Conservation (phyloP, 2,113 vertebrate genomes). For the Pseudorhombus dupliciocellatus region DNA sequence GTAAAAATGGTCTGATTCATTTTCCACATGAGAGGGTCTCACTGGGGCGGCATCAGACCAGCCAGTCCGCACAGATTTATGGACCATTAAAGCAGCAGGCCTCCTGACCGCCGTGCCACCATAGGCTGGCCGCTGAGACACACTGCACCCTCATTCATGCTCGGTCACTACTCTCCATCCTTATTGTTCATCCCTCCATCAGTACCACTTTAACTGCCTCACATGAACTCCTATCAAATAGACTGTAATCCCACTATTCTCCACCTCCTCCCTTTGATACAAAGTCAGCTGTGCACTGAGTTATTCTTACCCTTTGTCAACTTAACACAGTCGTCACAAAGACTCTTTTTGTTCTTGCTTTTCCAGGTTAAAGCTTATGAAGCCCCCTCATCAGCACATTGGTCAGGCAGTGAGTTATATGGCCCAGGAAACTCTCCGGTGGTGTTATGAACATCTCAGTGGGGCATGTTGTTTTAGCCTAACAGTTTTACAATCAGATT, state of each 20-base stretch:
- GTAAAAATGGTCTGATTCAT: constrained; percentile 93
- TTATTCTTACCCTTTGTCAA: constrained; percentile 29
- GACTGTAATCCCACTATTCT: constrained; percentile 52
- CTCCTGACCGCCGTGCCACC: constrained; percentile 83
- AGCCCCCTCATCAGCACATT: constrained; percentile 5
- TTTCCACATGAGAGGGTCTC: constrained; percentile 95
- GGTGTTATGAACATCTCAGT: constrained; percentile 38
- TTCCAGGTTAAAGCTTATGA: constrained; percentile 4
- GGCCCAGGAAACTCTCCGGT: constrained; percentile 25
- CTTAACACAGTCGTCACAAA: constrained; percentile 11
- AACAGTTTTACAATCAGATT: constrained; percentile 80
- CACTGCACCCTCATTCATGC: constrained; percentile 72
- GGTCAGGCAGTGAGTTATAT: constrained; percentile 20
- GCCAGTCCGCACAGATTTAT: constrained; percentile 94
- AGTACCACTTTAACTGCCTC: constrained; percentile 66
- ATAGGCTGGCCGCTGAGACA: constrained; percentile 66
- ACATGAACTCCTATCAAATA: constrained; percentile 59
- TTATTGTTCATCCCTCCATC: constrained; percentile 73
- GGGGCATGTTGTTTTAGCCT: constrained; percentile 68
- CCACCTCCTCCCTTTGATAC: constrained; percentile 35
- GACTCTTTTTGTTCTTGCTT: constrained; percentile 10
- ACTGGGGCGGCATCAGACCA: constrained; percentile 84
- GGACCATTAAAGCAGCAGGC: constrained; percentile 95
- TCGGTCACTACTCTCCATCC: constrained; percentile 61
- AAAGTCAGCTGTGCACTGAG: constrained; percentile 32